A percentile compares a stretch with the other conserved stretches of the same genome.
These are phyloP conservation scores for Carabus problematicus DNA, from an alignment of 2,888 invertebrate genomes.

Conservation along the genomic window DNA sequence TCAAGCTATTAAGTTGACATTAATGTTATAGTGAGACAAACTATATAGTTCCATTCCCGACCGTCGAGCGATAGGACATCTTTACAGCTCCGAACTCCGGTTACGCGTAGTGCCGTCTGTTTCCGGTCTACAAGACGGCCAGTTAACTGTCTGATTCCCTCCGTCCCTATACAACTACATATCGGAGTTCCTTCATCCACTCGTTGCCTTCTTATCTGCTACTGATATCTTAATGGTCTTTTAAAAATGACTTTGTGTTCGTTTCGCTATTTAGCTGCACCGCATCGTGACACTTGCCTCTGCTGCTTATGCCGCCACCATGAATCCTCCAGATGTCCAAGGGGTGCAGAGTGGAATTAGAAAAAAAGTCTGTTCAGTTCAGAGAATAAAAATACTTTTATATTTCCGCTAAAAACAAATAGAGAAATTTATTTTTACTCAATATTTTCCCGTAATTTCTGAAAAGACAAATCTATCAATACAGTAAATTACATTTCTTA, in stretches of 20 bases:
- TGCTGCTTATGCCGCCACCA: no score
- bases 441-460: no score
- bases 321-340: no score
- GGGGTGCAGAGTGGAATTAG: no score
- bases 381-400: no score
- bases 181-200: conserved; percentile 15
- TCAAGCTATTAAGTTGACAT: conserved; percentile 12
- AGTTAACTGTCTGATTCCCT: conserved; percentile 14
- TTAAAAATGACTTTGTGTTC: conserved; percentile 42
- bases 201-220: conserved; percentile 22
- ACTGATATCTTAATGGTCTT: conserved; percentile 43
- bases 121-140: conserved; percentile 35
- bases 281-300: no score
- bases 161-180: neutral
- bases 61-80: conserved; percentile 9
- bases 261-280: conserved; percentile 40
- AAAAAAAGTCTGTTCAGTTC: no score
- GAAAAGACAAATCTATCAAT: no score
- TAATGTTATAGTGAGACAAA: conserved; percentile 15
- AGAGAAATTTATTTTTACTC: no score
- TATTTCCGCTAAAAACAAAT: no score
- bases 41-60: neutral
- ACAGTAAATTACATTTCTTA: no score
- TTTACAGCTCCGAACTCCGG: neutral
- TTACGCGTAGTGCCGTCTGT: conserved; percentile 25